Conservation (phyloP, 2,888 invertebrate genomes). For the Tanytarsus gracilentus region DNA sequence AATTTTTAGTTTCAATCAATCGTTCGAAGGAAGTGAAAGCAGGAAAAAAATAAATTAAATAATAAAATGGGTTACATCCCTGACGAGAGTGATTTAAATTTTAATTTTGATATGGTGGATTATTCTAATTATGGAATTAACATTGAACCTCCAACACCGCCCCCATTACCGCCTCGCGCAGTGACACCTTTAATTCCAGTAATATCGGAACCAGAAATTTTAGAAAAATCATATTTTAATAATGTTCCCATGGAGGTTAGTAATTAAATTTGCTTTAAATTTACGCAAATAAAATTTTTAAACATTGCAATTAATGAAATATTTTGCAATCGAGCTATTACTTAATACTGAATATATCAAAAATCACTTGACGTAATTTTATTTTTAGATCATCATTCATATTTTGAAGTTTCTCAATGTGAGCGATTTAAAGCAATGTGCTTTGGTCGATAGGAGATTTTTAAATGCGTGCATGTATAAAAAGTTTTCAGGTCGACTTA, state of each 20-base stretch:
- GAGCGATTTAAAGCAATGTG: not conserved
- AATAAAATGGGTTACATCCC: not conserved
- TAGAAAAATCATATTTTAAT: not conserved
- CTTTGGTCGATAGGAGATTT: slow-evolving; percentile 14
- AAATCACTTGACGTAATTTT: not conserved
- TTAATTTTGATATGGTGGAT: slow-evolving; percentile 11
- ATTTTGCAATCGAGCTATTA: not conserved
- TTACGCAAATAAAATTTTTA: not conserved
- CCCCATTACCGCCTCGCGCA: not conserved
- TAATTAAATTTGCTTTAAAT: not conserved
- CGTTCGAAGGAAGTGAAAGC: not conserved
- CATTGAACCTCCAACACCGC: not conserved
- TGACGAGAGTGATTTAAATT: not conserved
- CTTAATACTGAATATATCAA: not conserved
- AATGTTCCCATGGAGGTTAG: slow-evolving; percentile 11
- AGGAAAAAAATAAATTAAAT: not conserved
- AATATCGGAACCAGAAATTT: not conserved
- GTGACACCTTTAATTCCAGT: not conserved
- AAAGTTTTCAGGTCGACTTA: not conserved
- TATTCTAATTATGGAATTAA: not conserved
- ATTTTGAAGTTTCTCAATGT: slow-evolving; percentile 24
- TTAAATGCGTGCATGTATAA: slow-evolving; percentile 18
- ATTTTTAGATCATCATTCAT: slow-evolving; percentile 26
- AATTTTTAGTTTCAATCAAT: not conserved
- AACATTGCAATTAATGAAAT: not conserved